Conservation (phyloP, 1,140 invertebrate genomes). For the Listronotus oregonensis region DNA sequence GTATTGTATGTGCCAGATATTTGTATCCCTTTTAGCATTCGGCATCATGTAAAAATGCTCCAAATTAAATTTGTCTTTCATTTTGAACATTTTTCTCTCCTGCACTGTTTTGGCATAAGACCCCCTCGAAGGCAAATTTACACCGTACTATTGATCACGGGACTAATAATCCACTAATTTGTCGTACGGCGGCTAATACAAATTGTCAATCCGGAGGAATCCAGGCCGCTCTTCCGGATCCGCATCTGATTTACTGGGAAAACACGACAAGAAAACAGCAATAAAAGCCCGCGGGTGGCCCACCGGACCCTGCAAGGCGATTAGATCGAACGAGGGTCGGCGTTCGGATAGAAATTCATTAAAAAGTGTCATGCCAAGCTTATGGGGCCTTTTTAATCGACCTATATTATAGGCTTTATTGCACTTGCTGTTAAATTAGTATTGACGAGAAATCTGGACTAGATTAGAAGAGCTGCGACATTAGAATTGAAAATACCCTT, state of each 20-base stretch:
- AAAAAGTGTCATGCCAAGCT: constrained; percentile 37
- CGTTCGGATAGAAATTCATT: constrained; percentile 33
- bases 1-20: no score
- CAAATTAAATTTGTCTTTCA: no score
- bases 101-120: constrained; percentile 1
- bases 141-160: constrained; percentile 53
- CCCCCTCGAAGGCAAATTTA: constrained; percentile 42
- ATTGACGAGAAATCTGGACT: constrained; percentile 4
- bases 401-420: constrained; percentile 23
- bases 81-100: no score
- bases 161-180: constrained; percentile 56
- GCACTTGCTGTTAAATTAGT: constrained; percentile 5
- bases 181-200: constrained; percentile 52
- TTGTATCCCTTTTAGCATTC: no score
- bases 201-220: constrained; percentile 52
- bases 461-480: no score
- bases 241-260: constrained; percentile 50
- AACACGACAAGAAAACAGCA: constrained; percentile 44
- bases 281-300: constrained; percentile 43
- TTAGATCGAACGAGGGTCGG: constrained; percentile 28
- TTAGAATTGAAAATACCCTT: no score
- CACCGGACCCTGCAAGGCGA: constrained; percentile 35
- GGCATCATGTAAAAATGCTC: no score
- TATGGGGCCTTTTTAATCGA: constrained; percentile 34
- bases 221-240: constrained; percentile 35